Evolutionary conservation across 53 echinoderm and acorn worm genomes (phyloP).

Genomic region (Glandiceps talaboti): DNA sequence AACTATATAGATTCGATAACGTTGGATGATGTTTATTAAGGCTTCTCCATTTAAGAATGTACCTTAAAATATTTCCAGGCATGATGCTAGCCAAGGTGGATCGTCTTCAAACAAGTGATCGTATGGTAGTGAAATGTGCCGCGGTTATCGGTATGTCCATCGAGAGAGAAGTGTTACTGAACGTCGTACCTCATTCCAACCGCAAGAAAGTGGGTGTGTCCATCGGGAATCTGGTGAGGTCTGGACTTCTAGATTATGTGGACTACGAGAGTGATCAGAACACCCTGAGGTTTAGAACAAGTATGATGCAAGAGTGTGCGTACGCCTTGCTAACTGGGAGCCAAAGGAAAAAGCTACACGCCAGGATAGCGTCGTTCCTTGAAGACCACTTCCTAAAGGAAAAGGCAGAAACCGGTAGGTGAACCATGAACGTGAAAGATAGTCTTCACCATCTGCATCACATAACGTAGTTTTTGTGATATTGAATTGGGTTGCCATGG

Average conservation of each 20-base stretch:
- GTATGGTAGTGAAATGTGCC: conserved; percentile 75
- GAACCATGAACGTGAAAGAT: too few relatives aligned
- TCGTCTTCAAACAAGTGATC: conserved; percentile 69
- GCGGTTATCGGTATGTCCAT: conserved; percentile 77
- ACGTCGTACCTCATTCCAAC: conserved; percentile 50
- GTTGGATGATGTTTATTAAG: too few relatives aligned
- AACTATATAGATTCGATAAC: too few relatives aligned
- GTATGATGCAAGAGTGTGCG: conserved; percentile 82
- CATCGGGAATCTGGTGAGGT: conserved; percentile 55
- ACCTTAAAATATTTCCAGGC: too few relatives aligned
- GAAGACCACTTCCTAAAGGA: conserved; percentile 27
- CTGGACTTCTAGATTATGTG: conserved; percentile 33
- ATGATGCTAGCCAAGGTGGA: conserved; percentile 93
- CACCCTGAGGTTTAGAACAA: conserved; percentile 56
- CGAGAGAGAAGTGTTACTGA: conserved; percentile 46
- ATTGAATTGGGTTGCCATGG: too few relatives aligned
- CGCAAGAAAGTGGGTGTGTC: conserved; percentile 24
- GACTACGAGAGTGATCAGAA: conserved; percentile 3
- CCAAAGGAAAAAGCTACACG: conserved; percentile 75
- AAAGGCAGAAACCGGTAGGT: not conserved
- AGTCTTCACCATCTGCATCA: too few relatives aligned
- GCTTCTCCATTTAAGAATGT: too few relatives aligned
- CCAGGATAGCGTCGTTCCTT: conserved; percentile 41
- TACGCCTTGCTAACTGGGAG: conserved; percentile 72
- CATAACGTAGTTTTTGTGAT: too few relatives aligned